phyloP scores from a whole-genome alignment of 2,113 vertebrate genomes.

The Lepus europaeus region DNA sequence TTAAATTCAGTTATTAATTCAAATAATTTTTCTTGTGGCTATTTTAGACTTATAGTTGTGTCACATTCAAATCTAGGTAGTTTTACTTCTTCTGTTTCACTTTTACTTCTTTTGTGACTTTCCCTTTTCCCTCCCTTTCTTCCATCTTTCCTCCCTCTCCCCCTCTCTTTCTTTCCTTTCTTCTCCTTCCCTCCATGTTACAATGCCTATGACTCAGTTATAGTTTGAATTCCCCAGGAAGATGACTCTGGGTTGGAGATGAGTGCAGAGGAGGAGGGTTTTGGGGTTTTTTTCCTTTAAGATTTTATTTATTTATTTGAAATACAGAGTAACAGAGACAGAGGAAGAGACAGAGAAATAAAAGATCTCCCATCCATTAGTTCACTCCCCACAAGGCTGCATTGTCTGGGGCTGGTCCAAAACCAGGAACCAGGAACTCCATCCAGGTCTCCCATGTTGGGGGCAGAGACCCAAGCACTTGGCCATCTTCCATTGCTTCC shows the following conservation, averaged over 20 bases:
- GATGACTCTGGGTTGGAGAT: neutral
- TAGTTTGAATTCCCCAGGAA: neutral
- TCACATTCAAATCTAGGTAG: neutral
- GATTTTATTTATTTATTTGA: no score
- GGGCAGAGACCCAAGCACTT: no score
- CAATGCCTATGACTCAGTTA: neutral
- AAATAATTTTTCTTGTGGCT: neutral
- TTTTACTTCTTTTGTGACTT: neutral
- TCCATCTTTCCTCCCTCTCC: neutral
- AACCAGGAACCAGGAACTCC: no score
- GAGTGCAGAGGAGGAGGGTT: neutral
- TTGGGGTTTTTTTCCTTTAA: neutral
- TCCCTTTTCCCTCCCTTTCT: accelerated
- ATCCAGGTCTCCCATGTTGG: no score
- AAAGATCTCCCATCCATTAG: no score
- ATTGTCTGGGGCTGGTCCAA: no score
- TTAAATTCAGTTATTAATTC: neutral
- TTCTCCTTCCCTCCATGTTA: neutral
- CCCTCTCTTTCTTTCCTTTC: no score
- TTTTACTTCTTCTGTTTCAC: constrained; percentile 21
- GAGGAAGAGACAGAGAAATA: no score
- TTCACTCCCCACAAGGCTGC: no score
- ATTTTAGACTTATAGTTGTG: neutral
- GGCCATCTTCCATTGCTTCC: no score
- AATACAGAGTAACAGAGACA: no score